A percentile compares a stretch with the other conserved stretches of the same genome.
Conservation (phyloP, 2,113 vertebrate genomes). For the Mastomys natalensis region DNA sequence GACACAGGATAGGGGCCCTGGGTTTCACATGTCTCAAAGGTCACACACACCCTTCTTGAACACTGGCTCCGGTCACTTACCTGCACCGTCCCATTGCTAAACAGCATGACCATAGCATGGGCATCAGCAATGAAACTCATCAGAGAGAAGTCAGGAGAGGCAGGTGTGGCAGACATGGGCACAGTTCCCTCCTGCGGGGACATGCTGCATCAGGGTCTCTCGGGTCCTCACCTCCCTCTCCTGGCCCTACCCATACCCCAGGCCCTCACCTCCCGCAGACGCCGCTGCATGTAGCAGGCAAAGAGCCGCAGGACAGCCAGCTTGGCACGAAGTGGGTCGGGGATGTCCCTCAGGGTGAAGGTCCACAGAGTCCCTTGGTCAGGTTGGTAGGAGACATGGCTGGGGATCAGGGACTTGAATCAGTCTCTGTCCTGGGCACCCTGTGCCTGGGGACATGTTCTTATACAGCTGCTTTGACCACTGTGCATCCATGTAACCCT, state of each 20-base stretch:
- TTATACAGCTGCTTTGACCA: background rate
- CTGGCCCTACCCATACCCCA: accelerated
- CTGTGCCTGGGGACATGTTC: background rate
- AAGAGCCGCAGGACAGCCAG: slow-evolving; percentile 91
- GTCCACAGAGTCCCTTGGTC: slow-evolving; percentile 87
- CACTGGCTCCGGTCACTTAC: slow-evolving; percentile 67
- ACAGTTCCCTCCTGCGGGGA: background rate
- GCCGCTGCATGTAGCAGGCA: slow-evolving; percentile 90
- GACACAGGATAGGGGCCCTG: background rate
- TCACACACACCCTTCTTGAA: background rate
- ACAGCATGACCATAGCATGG: slow-evolving; percentile 89
- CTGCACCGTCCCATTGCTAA: slow-evolving; percentile 91
- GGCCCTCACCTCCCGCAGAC: slow-evolving; percentile 88
- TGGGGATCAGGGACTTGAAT: slow-evolving; percentile 52
- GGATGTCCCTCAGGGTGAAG: slow-evolving; percentile 86
- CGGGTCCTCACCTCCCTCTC: no score
- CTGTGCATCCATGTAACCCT: background rate
- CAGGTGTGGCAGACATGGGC: background rate
- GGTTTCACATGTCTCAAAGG: background rate
- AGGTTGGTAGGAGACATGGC: slow-evolving; percentile 89
- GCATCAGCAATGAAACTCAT: slow-evolving; percentile 90
- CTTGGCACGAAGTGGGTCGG: slow-evolving; percentile 87
- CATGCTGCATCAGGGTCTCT: background rate
- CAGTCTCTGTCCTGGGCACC: background rate
- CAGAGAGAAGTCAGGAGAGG: slow-evolving; percentile 81